Base-by-base conservation (phyloP, 2,113 vertebrate species). In the Mastomys natalensis region DNA sequence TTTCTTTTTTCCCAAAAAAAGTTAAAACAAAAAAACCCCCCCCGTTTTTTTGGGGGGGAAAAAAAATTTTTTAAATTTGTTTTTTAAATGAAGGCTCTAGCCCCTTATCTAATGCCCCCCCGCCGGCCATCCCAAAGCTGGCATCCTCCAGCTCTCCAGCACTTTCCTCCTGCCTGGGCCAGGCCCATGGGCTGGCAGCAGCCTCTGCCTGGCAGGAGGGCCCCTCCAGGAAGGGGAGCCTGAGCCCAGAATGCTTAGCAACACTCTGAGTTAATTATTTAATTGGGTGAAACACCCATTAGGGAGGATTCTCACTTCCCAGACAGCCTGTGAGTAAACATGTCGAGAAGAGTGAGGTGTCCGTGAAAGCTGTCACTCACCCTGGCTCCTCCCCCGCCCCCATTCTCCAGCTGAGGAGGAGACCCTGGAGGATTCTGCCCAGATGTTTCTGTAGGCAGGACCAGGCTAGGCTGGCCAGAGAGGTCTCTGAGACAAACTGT, bases 271-370 rank as follows among this genome's bases (percentile, higher is more conserved):
- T 97, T 98, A 95, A 97, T 98, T 97, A 97, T 98, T 98, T 97
- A 97, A 98, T 97, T 97, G 97, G 97, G 97, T 95, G 95, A 98
- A 97, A 97, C 96, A 97, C 92, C 96, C 96, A 97, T 98, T 97
- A 98, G 90, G 92, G 95, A 97, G 97, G 95, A 97, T 98, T 98
- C 97, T 96, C 98, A 97, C 97, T 97, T 97, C 68, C 77, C 92
- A 95, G 97, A 97, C 98, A 98, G 97, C 95, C 97, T 98, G 98
- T 97, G 98, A 97, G 97, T 97, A 98, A 98, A 98, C 97, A 98
- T 97, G 98, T 97, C 93, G 1, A 86, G 77, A 96, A 94, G 95
- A 97, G 85, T 95, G 97, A 97, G 91, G 95, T 97, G 97, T 94
- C 94, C 96, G 48, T 10, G 53, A 97, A 95, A 95, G 96, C 97